Evolutionary conservation across 37 sponge, comb jelly and placozoan species (phyloP).

Genomic region (Aphrocallistes beatrix): DNA sequence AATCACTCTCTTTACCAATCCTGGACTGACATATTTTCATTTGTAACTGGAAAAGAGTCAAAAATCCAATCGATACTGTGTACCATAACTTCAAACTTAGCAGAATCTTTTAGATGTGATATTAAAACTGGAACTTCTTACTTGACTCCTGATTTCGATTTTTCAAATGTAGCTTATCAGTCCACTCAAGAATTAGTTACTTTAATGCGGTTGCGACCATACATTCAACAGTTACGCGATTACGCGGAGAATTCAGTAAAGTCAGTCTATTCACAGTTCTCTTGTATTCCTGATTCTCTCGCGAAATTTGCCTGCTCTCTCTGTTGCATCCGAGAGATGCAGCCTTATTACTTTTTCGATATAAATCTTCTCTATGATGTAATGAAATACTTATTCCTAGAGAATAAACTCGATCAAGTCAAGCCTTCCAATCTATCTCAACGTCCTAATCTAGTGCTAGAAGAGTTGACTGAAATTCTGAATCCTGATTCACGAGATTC

Average conservation of each 20-base stretch:
- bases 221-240: not conserved
- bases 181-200: not conserved
- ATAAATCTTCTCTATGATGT: not conserved
- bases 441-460: not conserved
- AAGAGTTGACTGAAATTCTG: not conserved
- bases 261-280: not conserved
- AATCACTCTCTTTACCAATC: not conserved
- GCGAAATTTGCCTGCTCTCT: not conserved
- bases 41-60: not conserved
- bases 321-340: slow-evolving; percentile 5
- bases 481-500: not conserved
- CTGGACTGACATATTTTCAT: not conserved
- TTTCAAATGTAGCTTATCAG: not conserved
- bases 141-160: not conserved
- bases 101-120: not conserved
- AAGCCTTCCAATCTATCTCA: not conserved
- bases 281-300: not conserved
- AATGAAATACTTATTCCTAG: not conserved
- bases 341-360: not conserved
- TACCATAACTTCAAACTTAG: not conserved
- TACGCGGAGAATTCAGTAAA: not conserved
- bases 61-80: not conserved
- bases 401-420: not conserved
- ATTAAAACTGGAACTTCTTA: not conserved
- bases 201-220: not conserved